Evolutionary conservation across 92 coral and sea anemone genomes (phyloP).

Genomic region (Paragorgia papillata): DNA sequence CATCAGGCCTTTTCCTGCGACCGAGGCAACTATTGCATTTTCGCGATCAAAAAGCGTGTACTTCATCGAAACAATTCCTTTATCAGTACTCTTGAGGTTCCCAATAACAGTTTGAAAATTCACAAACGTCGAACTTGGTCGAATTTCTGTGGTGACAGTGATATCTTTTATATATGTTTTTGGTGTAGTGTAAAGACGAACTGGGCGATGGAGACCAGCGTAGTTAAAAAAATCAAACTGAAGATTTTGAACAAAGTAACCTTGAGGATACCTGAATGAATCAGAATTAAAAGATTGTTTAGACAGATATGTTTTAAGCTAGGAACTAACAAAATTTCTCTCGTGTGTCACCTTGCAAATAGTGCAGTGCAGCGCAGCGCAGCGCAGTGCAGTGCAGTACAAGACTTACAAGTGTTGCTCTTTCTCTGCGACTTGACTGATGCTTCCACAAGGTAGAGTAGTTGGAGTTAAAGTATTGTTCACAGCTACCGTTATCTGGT

Average conservation of each 20-base stretch:
- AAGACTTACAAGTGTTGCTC: not conserved
- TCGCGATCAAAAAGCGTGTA: conserved; percentile 74
- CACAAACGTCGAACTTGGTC: conserved; percentile 28
- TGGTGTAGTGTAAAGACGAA: conserved; percentile 61
- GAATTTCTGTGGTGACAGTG: conserved; percentile 42
- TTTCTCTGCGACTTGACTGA: not conserved
- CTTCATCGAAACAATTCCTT: conserved; percentile 53
- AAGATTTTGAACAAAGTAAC: conserved; percentile 17
- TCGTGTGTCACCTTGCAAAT: no score
- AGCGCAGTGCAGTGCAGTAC: no score
- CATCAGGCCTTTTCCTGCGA: conserved; percentile 64
- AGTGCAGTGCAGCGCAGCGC: no score
- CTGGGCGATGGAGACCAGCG: conserved; percentile 70
- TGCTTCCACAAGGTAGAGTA: conserved; percentile 1
- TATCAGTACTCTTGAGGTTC: conserved; percentile 3
- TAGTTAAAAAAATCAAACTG: conserved; percentile 56
- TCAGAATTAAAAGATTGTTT: not conserved
- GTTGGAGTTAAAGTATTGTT: conserved; percentile 49
- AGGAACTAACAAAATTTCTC: no score
- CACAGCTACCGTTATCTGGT: conserved; percentile 65
- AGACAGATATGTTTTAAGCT: no score
- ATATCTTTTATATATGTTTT: conserved; percentile 52
- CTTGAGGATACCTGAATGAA: conserved; percentile 23
- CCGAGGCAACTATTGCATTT: conserved; percentile 58
- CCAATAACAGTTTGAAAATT: conserved; percentile 53